phyloP scores from a whole-genome alignment of 2,888 invertebrate species.

The Drosophila kanekoi region DNA sequence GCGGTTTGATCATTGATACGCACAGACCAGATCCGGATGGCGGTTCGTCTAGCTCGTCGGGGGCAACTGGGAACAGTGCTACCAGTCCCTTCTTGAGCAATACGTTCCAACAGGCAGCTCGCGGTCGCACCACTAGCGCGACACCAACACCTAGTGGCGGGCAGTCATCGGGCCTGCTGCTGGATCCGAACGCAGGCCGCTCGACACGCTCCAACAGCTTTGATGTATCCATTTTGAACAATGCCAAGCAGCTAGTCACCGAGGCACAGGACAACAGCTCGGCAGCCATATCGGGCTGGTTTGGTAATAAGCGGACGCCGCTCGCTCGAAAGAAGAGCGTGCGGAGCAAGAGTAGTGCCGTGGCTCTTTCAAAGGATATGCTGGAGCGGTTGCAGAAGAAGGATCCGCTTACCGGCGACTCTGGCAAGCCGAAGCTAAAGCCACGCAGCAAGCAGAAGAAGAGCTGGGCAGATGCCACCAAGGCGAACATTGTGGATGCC shows the following conservation, averaged over 20 bases:
- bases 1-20: constrained; percentile 92
- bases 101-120: constrained; percentile 70
- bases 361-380: constrained; percentile 87
- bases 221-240: constrained; percentile 90
- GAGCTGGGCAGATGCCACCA: constrained; percentile 82
- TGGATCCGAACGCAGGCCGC: constrained; percentile 84
- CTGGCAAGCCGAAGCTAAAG: constrained; percentile 84
- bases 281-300: constrained; percentile 90
- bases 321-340: constrained; percentile 88
- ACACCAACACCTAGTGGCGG: constrained; percentile 67
- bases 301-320: constrained; percentile 91
- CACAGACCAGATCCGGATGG: constrained; percentile 61
- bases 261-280: constrained; percentile 85
- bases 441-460: constrained; percentile 83
- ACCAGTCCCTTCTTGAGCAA: constrained; percentile 61
- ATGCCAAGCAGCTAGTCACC: constrained; percentile 84
- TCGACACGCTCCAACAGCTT: constrained; percentile 94
- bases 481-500: constrained; percentile 91
- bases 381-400: constrained; percentile 87
- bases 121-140: constrained; percentile 72
- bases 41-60: constrained; percentile 66
- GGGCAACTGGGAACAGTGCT: constrained; percentile 57
- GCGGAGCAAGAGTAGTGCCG: constrained; percentile 86
- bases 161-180: constrained; percentile 67
- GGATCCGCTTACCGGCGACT: constrained; percentile 81